Evolutionary conservation across 2,888 invertebrate species (phyloP), one percentile per base, ranked within the genome.

Genomic region (Branchellion lobata): DNA sequence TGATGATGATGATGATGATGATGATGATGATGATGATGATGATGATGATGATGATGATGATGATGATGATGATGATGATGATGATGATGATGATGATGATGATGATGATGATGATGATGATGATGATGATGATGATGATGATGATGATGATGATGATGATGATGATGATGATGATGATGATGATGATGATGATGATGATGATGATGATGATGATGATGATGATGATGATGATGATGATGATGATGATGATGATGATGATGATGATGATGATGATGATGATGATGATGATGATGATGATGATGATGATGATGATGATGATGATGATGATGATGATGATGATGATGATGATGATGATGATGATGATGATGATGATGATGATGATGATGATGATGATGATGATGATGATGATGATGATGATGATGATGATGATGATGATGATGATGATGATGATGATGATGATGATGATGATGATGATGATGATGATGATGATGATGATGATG

Each of bases 331-430:
- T 72, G 72, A 33, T 72, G 72, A 72, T 72, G 72, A 72, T 72
- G 72, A 72, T 72, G 72, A 72, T 72, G 72, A 72, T 72, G 72
- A 72, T 72, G 72, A 72, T 72, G 72, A 72, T 72, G 72, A 72
- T 72, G 72, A 72, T 72, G 72, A 72, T 72, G 72, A 72, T 72
- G 72, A 72, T 72, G 72, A 72, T 72, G 72, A 72, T 72, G 72
- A 72, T 72, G 72, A 72, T 51, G 74, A 36, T 74, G 3, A 74
- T 74, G 74, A 36, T 74, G 3, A 36, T 74, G 74, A 74, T 74
- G 3, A 74, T 74, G 74, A 36, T 74, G 74, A 74, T 74, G 74
- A 33, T 74, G 74, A 36, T 74, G 73, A 73, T 0, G 73, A 73
- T 1, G 73, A 0, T 73, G 73, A 73, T 1, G 73, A 73, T 73